Conservation (phyloP, 1,140 invertebrate genomes). For the Neuroterus valhalla region DNA sequence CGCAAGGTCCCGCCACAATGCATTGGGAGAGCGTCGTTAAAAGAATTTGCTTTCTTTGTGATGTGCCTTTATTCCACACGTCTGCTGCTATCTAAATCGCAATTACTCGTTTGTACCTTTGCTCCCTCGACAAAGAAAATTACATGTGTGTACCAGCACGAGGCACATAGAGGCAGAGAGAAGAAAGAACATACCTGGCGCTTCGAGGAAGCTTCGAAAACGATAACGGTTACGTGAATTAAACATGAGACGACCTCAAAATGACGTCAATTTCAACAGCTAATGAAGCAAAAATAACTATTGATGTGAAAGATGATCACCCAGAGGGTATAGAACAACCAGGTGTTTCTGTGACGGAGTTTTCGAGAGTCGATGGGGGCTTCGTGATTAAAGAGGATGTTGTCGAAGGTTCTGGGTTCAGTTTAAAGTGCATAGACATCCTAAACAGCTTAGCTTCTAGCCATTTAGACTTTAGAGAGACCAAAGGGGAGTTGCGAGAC, state of each 20-base stretch:
- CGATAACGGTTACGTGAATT: slow-evolving; percentile 6
- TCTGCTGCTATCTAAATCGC: slow-evolving; percentile 15
- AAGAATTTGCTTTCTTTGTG: slow-evolving; percentile 24
- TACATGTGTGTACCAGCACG: background rate
- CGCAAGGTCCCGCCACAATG: background rate
- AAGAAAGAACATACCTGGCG: background rate
- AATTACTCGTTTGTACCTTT: background rate
- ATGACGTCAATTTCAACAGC: background rate
- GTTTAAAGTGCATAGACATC: background rate
- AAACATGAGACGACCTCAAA: background rate
- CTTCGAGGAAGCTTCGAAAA: background rate
- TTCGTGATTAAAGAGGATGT: slow-evolving; percentile 11
- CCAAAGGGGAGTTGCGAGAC: too few species aligned
- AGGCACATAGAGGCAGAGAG: background rate
- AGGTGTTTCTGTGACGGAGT: background rate
- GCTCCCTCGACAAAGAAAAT: slow-evolving; percentile 10
- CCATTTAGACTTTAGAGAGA: too few species aligned
- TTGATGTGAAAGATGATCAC: slow-evolving; percentile 1
- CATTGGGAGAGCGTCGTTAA: slow-evolving; percentile 19
- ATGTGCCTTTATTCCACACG: slow-evolving; percentile 10
- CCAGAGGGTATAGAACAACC: background rate
- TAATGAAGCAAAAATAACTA: slow-evolving; percentile 15
- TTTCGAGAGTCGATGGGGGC: background rate
- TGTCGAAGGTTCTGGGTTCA: background rate
- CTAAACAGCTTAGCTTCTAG: background rate